Conservation (phyloP, 1,140 invertebrate species). For the Cotesia vestalis region DNA sequence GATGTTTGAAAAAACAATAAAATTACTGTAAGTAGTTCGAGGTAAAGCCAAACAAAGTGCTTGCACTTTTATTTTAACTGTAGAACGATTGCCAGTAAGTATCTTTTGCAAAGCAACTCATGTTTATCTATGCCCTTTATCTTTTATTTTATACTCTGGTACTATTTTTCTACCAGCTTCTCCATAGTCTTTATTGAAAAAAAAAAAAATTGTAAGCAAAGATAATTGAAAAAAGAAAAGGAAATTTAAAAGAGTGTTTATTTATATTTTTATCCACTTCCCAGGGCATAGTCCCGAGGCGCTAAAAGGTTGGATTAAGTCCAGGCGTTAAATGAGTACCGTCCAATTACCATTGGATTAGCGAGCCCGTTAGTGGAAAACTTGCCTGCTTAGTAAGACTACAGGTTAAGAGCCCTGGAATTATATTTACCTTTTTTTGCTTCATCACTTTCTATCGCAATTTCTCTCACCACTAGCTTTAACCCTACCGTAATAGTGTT, state of each 20-base stretch:
- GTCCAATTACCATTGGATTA: slow-evolving; percentile 52
- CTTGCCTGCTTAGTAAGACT: slow-evolving; percentile 50
- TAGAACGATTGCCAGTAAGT: too few species aligned
- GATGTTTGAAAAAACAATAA: too few species aligned
- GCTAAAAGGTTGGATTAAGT: slow-evolving; percentile 39
- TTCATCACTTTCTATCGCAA: not conserved
- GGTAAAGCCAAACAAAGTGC: too few species aligned
- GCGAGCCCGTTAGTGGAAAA: slow-evolving; percentile 45
- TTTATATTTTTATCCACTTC: slow-evolving; percentile 12
- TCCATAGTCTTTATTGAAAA: too few species aligned
- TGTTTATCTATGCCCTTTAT: too few species aligned
- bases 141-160: too few species aligned
- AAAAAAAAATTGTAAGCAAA: too few species aligned
- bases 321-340: slow-evolving; percentile 44
- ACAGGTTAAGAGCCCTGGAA: slow-evolving; percentile 49
- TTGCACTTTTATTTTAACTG: too few species aligned
- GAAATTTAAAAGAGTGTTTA: not conserved
- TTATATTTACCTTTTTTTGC: slow-evolving; percentile 42
- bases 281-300: not conserved
- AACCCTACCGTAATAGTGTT: not conserved
- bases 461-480: not conserved
- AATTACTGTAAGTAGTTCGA: too few species aligned
- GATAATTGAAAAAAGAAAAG: too few species aligned
- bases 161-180: too few species aligned
- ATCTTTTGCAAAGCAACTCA: too few species aligned